These are phyloP conservation scores for Zelleria hepariella DNA, from an alignment of 2,888 invertebrate species.

Conservation along the genomic window DNA sequence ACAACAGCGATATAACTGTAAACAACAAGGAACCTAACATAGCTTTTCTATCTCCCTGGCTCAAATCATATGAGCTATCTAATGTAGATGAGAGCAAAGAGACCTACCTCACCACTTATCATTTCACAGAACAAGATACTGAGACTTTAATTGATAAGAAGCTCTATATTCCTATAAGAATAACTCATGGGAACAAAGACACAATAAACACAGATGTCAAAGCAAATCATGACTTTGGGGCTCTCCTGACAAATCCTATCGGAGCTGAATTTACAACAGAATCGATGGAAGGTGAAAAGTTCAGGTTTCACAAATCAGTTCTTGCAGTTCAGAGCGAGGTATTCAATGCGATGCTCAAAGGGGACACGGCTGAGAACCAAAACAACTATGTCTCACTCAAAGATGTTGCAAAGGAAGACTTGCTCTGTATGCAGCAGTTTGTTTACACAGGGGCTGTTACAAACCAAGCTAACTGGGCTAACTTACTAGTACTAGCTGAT, in stretches of 20 bases:
- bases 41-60: constrained; percentile 29
- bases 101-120: constrained; percentile 44
- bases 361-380: constrained; percentile 54
- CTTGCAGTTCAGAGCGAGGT: constrained; percentile 52
- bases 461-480: constrained; percentile 39
- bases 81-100: constrained; percentile 20
- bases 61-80: constrained; percentile 29
- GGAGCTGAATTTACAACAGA: constrained; percentile 54
- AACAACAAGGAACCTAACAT: constrained; percentile 30
- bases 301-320: constrained; percentile 46
- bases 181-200: constrained; percentile 11
- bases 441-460: constrained; percentile 52
- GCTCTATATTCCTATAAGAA: constrained; percentile 31
- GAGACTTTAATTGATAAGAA: constrained; percentile 39
- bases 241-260: constrained; percentile 41
- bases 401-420: constrained; percentile 46
- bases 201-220: constrained; percentile 26
- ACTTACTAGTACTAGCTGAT: constrained; percentile 48
- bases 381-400: constrained; percentile 46
- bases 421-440: constrained; percentile 43
- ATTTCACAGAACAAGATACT: constrained; percentile 41
- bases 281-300: constrained; percentile 46
- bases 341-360: constrained; percentile 60
- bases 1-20: constrained; percentile 27
- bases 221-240: constrained; percentile 38